A percentile compares a stretch with the other conserved stretches of the same genome.
These are phyloP conservation scores for Cordilura impudica DNA, from an alignment of 2,888 invertebrate genomes.

Conservation along the genomic window DNA sequence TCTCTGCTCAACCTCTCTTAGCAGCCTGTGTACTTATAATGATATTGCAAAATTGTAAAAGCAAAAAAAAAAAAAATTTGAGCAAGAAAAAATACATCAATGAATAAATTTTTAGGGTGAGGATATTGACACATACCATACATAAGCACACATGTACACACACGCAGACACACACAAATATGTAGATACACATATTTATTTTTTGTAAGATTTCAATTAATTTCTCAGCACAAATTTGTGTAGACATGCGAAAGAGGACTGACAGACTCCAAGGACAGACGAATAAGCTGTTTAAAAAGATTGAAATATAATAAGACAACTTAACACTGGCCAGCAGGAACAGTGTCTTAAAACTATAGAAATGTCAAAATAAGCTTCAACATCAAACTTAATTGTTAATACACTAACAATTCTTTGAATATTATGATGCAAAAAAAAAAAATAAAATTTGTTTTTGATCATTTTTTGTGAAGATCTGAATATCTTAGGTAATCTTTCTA, in stretches of 20 bases:
- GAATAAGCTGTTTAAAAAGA: not conserved
- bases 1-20: not conserved
- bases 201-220: conserved; percentile 50
- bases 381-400: too few species aligned
- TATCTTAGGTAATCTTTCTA: too few species aligned
- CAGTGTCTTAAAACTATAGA: not conserved
- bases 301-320: conserved; percentile 13
- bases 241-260: conserved; percentile 15
- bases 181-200: not conserved
- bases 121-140: conserved; percentile 46
- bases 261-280: not conserved
- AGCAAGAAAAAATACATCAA: too few species aligned
- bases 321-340: not conserved
- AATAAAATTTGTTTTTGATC: too few species aligned
- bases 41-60: not conserved
- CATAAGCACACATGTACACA: not conserved
- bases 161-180: not conserved
- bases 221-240: conserved; percentile 39
- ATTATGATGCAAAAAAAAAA: too few species aligned
- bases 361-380: not conserved
- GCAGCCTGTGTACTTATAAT: not conserved
- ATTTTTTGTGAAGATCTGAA: too few species aligned
- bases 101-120: too few species aligned
- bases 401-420: too few species aligned
- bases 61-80: too few species aligned